Evolutionary conservation across 2,113 vertebrate species (phyloP).

Genomic region (Phaethon lepturus): DNA sequence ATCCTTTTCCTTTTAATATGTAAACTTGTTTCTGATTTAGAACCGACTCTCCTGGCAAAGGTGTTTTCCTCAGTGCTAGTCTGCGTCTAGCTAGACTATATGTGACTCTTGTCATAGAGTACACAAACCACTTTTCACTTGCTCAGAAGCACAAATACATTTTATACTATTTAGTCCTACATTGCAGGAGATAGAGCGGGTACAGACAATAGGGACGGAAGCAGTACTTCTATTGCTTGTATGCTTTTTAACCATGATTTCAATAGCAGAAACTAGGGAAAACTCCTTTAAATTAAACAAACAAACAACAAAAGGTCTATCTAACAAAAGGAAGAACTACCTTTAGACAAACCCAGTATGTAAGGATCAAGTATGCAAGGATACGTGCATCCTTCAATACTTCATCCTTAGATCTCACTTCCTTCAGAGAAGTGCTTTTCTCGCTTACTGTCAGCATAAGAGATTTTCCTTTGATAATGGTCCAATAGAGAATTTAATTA

Average conservation of each 20-base stretch:
- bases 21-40: conserved; percentile 69
- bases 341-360: neutral
- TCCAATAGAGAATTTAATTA: neutral
- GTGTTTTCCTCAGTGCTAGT: conserved; percentile 26
- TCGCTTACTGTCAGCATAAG: neutral
- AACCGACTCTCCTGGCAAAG: conserved; percentile 36
- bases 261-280: neutral
- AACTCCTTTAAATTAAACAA: neutral
- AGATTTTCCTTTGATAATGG: neutral
- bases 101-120: neutral
- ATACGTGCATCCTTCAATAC: neutral
- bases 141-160: neutral
- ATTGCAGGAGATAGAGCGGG: neutral
- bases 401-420: neutral
- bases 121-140: neutral
- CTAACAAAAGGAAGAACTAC: neutral
- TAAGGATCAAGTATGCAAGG: neutral
- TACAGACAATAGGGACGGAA: neutral
- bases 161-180: neutral
- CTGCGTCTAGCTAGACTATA: neutral
- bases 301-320: neutral
- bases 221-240: neutral
- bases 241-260: neutral
- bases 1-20: conserved; percentile 48
- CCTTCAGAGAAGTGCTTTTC: neutral